Evolutionary conservation across 2,797 vertebrate genomes (phyloP).

Genomic region (Brachyrhaphis roseni): DNA sequence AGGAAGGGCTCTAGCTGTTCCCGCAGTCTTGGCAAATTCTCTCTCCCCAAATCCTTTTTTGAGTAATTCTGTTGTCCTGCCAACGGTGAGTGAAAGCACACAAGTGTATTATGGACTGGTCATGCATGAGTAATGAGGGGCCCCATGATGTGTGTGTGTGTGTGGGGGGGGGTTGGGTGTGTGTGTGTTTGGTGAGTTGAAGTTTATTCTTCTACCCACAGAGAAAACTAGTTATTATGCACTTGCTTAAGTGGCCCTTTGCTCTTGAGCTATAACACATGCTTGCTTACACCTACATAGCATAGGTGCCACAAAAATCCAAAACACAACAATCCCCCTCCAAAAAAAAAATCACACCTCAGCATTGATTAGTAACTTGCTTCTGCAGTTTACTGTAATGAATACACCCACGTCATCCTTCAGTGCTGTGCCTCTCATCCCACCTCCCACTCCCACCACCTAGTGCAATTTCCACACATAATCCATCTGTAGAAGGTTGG

Average conservation of each 20-base stretch:
- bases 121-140: constrained; percentile 82
- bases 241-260: constrained; percentile 54
- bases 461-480: constrained; percentile 32
- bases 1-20: constrained; percentile 71
- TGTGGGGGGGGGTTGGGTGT: constrained; percentile 17
- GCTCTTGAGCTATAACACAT: constrained; percentile 38
- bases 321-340: constrained; percentile 8
- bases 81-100: constrained; percentile 78
- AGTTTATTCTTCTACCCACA: constrained; percentile 36
- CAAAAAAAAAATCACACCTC: constrained; percentile 30
- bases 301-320: constrained; percentile 21
- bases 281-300: constrained; percentile 36
- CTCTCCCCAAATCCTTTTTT: constrained; percentile 71
- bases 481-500: constrained; percentile 39
- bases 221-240: constrained; percentile 62
- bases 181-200: constrained; percentile 28
- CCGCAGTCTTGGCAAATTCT: constrained; percentile 76
- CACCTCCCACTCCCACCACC: constrained; percentile 25
- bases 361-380: constrained; percentile 60
- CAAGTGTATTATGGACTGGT: constrained; percentile 79
- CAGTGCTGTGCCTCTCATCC: constrained; percentile 31
- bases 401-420: constrained; percentile 51
- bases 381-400: constrained; percentile 51
- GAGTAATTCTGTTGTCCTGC: constrained; percentile 80
- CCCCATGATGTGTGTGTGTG: constrained; percentile 48